A percentile compares a stretch with the other conserved stretches of the same genome.
These are phyloP conservation scores for Troglohyphantes excavatus DNA, from an alignment of 2,888 invertebrate genomes.

Conservation along the genomic window DNA sequence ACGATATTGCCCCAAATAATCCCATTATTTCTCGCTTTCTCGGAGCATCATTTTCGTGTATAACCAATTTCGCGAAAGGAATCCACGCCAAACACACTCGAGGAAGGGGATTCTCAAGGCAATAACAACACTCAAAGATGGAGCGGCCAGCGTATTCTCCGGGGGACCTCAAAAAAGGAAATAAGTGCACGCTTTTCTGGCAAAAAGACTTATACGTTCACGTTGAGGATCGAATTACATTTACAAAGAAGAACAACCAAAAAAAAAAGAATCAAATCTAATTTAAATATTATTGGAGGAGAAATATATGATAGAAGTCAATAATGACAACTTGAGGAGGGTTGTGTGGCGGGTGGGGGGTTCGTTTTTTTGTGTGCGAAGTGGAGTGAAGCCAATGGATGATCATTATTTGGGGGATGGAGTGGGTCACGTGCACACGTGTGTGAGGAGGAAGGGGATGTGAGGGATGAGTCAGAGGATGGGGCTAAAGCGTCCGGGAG, in stretches of 20 bases:
- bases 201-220: neutral
- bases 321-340: conserved; percentile 41
- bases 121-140: conserved; percentile 11
- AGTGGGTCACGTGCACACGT: conserved; percentile 14
- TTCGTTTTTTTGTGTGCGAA: neutral
- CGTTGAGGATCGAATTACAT: conserved; percentile 41
- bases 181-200: conserved; percentile 2
- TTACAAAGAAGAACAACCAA: neutral
- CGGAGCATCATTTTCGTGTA: conserved; percentile 6
- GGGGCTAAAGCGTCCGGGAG: conserved; percentile 22
- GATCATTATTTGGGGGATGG: conserved; percentile 38
- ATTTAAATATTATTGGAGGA: conserved; percentile 66
- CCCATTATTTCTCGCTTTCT: conserved; percentile 16
- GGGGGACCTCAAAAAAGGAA: neutral
- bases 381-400: conserved; percentile 10
- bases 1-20: conserved; percentile 41
- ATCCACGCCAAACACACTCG: neutral
- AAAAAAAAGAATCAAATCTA: conserved; percentile 35
- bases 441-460: conserved; percentile 28
- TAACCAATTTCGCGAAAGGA: neutral
- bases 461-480: conserved; percentile 60
- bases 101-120: neutral
- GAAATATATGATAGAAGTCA: conserved; percentile 44
- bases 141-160: conserved; percentile 1
- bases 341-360: neutral